Conservation (phyloP, 2,113 vertebrate genomes). For the Clarias magur region DNA sequence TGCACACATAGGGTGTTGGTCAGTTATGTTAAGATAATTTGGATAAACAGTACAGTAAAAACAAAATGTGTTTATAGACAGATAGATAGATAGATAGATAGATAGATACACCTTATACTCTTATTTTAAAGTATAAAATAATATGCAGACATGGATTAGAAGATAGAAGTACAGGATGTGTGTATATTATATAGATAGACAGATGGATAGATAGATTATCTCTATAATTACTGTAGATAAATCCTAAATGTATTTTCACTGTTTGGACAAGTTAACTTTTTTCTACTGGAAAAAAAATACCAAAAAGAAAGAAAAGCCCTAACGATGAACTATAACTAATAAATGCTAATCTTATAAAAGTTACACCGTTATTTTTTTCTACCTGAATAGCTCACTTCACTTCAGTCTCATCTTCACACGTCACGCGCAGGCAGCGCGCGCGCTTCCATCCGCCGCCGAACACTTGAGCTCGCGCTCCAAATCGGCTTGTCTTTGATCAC, state of each 20-base stretch:
- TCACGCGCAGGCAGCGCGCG: not conserved
- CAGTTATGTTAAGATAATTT: not conserved
- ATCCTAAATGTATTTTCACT: too few species aligned
- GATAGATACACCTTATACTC: not conserved
- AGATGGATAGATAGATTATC: not conserved
- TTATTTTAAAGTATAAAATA: too few species aligned
- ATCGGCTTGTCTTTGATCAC: constrained; percentile 23
- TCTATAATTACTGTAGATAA: too few species aligned
- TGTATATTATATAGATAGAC: not conserved
- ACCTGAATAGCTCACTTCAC: constrained; percentile 19
- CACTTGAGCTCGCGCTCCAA: constrained; percentile 25
- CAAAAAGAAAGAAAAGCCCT: too few species aligned
- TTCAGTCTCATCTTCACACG: constrained; percentile 12
- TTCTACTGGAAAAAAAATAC: too few species aligned
- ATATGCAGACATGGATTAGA: too few species aligned
- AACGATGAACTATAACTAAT: too few species aligned
- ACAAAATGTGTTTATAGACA: not conserved
- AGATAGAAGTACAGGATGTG: too few species aligned
- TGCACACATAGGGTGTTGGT: not conserved
- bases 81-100: not conserved
- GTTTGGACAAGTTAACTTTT: too few species aligned
- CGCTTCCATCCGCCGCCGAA: not conserved
- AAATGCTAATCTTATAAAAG: not conserved
- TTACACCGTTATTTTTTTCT: not conserved
- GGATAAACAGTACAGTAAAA: not conserved